Percentiles rank a stretch among this genome's conserved stretches.
Conservation (phyloP, 2,113 vertebrate species). For the Sardina pilchardus region DNA sequence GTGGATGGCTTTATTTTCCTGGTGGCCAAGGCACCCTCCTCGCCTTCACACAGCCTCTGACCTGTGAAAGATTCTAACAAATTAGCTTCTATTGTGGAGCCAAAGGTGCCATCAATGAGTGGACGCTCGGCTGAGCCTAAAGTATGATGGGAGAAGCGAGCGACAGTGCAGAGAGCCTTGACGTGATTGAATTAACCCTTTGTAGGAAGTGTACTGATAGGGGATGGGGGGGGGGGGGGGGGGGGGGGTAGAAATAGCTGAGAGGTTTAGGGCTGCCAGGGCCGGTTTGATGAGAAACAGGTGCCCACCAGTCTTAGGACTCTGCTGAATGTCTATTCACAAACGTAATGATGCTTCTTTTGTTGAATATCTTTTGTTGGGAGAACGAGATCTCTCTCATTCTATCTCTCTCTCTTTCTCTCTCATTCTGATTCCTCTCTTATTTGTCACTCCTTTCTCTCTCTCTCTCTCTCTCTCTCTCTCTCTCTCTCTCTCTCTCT, state of each 20-base stretch:
- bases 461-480: neutral
- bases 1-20: constrained; percentile 95
- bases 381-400: neutral
- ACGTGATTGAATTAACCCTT: constrained; percentile 98
- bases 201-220: constrained; percentile 71
- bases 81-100: constrained; percentile 99
- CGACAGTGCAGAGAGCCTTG: constrained; percentile 86
- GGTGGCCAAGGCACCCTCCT: constrained; percentile 80
- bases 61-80: constrained; percentile 99
- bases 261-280: constrained; percentile 53
- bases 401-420: constrained; percentile 1
- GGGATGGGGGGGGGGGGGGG: constrained; percentile 47
- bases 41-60: constrained; percentile 91
- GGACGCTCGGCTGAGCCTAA: constrained; percentile 93
- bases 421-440: neutral
- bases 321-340: constrained; percentile 27
- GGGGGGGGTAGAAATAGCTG: constrained; percentile 42
- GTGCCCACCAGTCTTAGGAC: constrained; percentile 41
- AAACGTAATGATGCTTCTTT: constrained; percentile 4
- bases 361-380: constrained; percentile 20
- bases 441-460: neutral
- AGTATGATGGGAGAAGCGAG: constrained; percentile 92
- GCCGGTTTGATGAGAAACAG: constrained; percentile 55
- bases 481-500: neutral
- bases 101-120: constrained; percentile 99